Evolutionary conservation across 2,113 vertebrate genomes (phyloP).

Genomic region (Cinclus cinclus): DNA sequence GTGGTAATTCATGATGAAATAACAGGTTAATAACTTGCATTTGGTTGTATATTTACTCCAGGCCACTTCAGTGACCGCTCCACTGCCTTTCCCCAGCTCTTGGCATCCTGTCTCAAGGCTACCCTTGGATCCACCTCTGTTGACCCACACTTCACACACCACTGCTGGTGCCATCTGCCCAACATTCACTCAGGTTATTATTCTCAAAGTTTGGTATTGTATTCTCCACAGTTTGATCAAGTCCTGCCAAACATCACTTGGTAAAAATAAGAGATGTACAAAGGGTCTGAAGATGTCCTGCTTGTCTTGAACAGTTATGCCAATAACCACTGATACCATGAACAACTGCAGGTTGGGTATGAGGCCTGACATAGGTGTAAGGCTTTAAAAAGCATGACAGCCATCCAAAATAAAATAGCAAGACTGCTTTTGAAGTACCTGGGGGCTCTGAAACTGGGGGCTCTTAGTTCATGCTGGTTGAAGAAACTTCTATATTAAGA

Average conservation of each 20-base stretch:
- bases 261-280: neutral
- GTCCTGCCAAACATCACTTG: neutral
- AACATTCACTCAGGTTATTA: neutral
- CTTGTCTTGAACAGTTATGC: neutral
- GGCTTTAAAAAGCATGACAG: neutral
- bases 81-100: neutral
- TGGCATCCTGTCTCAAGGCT: neutral
- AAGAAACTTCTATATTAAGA: neutral
- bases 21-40: neutral
- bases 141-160: neutral
- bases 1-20: neutral
- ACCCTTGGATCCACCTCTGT: neutral
- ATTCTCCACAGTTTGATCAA: neutral
- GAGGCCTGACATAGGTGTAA: neutral
- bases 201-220: neutral
- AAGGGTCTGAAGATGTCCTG: fast-evolving
- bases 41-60: neutral
- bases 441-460: neutral
- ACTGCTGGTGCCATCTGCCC: neutral
- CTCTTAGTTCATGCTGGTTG: neutral
- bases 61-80: neutral
- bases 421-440: neutral
- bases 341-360: neutral
- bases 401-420: neutral
- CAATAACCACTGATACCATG: neutral